A percentile compares a stretch with the other conserved stretches of the same genome.
Conservation (phyloP, 2,797 vertebrate genomes). For the Lagocephalus sceleratus region DNA sequence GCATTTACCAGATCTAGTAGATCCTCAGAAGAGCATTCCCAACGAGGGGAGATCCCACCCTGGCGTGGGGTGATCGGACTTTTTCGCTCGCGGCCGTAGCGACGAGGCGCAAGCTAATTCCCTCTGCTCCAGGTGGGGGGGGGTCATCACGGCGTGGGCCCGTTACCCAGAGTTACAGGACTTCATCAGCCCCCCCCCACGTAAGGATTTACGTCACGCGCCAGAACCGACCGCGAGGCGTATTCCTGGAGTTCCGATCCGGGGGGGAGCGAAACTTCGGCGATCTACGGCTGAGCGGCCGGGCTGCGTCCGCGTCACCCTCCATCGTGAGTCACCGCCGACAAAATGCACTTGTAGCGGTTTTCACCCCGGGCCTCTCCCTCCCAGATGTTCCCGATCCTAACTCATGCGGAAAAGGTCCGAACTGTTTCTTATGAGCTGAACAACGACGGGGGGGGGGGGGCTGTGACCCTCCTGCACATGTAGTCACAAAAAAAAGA, state of each 20-base stretch:
- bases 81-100: too few relatives aligned
- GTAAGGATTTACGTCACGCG: too few relatives aligned
- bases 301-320: constrained; percentile 20
- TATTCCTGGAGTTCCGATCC: constrained; percentile 29
- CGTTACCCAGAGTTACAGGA: constrained; percentile 67
- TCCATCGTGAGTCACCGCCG: constrained; percentile 48
- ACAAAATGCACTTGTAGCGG: constrained; percentile 52
- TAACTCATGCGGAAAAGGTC: constrained; percentile 43
- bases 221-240: too few relatives aligned
- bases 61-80: too few relatives aligned
- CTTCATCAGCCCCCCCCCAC: too few relatives aligned
- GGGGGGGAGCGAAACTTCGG: constrained; percentile 53
- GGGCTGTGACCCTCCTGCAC: too few relatives aligned
- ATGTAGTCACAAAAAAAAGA: too few relatives aligned
- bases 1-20: too few relatives aligned
- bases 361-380: constrained; percentile 33
- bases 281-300: too few relatives aligned
- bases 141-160: constrained; percentile 58
- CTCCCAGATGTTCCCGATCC: constrained; percentile 17
- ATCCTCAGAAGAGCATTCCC: too few relatives aligned
- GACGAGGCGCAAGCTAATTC: constrained; percentile 57
- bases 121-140: constrained; percentile 57
- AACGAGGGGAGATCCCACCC: too few relatives aligned
- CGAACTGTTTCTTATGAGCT: constrained; percentile 31
- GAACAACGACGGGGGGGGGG: constrained; percentile 22